Conservation (phyloP, 2,113 vertebrate species). For the Nycticorax nycticorax region DNA sequence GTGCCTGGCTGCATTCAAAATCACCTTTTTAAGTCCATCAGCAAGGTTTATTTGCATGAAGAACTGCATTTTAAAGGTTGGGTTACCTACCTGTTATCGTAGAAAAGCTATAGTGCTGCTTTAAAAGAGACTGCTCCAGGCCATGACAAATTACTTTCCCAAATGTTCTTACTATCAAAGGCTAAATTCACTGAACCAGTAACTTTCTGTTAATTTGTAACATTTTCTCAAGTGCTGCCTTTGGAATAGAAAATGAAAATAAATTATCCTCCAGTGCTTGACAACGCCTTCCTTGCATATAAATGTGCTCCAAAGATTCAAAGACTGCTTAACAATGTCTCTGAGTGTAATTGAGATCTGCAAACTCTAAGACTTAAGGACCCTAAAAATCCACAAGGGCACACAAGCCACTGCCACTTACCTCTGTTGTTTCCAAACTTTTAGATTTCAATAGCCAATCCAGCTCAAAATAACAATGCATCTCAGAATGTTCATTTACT, state of each 20-base stretch:
- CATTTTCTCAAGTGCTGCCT: conserved; percentile 40
- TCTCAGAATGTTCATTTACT: background rate
- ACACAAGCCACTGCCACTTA: background rate
- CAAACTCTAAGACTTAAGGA: background rate
- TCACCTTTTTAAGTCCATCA: conserved; percentile 18
- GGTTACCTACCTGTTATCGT: background rate
- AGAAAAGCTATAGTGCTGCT: background rate
- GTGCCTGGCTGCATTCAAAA: background rate
- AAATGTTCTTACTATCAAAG: conserved; percentile 28
- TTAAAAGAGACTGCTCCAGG: conserved; percentile 8
- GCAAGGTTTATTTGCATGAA: conserved; percentile 22
- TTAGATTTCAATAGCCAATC: background rate
- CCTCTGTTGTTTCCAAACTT: background rate
- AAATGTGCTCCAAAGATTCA: background rate
- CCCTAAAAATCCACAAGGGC: background rate
- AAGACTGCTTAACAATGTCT: background rate
- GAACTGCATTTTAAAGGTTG: conserved; percentile 38
- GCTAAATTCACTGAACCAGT: conserved; percentile 25
- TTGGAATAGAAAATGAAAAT: conserved; percentile 40
- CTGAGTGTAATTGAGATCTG: background rate
- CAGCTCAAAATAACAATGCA: background rate
- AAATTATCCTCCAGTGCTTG: conserved; percentile 30
- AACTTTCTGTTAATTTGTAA: conserved; percentile 49
- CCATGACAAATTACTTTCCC: conserved; percentile 29
- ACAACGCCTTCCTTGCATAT: background rate